These are phyloP conservation scores for Tursiops truncatus DNA, from an alignment of 2,113 vertebrate species.

Conservation along the genomic window DNA sequence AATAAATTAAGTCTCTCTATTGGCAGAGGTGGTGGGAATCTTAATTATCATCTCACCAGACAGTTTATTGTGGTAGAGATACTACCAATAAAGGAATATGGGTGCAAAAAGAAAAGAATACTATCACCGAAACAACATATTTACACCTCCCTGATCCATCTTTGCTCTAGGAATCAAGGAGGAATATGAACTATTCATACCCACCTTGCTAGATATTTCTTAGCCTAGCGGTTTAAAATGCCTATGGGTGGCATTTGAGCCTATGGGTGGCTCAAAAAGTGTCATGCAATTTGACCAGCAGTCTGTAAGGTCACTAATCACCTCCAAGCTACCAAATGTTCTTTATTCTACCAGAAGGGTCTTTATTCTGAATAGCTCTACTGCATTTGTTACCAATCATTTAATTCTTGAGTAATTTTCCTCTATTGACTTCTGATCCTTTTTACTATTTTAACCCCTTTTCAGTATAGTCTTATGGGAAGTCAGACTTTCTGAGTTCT, in stretches of 20 bases:
- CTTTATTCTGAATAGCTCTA: not conserved
- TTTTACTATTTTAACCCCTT: not conserved
- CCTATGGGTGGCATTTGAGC: not conserved
- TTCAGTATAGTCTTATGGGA: not conserved
- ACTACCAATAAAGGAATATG: not conserved
- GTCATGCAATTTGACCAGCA: not conserved
- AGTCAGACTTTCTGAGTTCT: not conserved
- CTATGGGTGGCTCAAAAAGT: not conserved
- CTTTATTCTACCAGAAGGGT: not conserved
- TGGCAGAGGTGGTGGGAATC: not conserved
- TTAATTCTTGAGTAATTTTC: not conserved
- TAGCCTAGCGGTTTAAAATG: not conserved
- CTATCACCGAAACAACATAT: not conserved
- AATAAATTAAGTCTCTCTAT: not conserved
- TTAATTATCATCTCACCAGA: not conserved
- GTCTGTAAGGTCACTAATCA: not conserved
- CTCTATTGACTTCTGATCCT: not conserved
- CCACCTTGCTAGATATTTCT: not conserved
- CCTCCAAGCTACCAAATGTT: not conserved
- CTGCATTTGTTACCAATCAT: not conserved
- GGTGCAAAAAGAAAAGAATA: not conserved
- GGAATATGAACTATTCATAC: not conserved
- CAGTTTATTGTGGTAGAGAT: not conserved
- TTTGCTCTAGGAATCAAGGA: not conserved
- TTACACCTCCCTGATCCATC: not conserved